A percentile compares a stretch with the other conserved stretches of the same genome.
phyloP scores from a whole-genome alignment of 2,113 vertebrate genomes.

The Malurus melanocephalus region DNA sequence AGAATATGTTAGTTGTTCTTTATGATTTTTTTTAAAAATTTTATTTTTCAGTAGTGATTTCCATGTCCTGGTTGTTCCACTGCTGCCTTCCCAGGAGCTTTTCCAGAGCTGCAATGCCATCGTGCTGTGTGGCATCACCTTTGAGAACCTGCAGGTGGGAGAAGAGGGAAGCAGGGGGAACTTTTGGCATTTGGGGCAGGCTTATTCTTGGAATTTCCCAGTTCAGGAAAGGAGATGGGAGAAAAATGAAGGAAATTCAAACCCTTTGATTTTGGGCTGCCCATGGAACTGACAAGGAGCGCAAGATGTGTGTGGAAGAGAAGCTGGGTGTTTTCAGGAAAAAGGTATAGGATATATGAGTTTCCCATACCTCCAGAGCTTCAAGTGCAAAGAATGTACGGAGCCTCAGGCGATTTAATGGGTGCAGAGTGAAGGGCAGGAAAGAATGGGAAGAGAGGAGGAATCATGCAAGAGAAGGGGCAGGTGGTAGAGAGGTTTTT shows the following conservation, averaged over 20 bases:
- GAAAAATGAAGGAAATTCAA: neutral
- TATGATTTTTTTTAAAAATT: neutral
- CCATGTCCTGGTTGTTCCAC: neutral
- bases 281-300: fast-evolving
- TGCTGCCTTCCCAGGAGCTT: neutral
- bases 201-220: neutral
- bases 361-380: neutral
- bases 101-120: neutral
- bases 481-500: neutral
- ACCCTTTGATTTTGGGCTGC: neutral
- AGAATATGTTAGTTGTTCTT: neutral
- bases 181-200: fast-evolving
- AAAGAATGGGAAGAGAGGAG: neutral
- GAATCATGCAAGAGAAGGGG: neutral
- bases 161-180: neutral
- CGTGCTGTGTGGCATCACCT: neutral
- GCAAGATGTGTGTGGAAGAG: fast-evolving
- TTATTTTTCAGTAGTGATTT: neutral
- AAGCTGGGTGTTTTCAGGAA: neutral
- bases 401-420: neutral
- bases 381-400: neutral
- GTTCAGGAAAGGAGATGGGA: neutral
- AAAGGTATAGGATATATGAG: neutral
- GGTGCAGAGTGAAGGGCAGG: neutral
- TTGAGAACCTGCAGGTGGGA: neutral